phyloP scores from a whole-genome alignment of 1,140 invertebrate genomes.

The Daktulosphaira vitifoliae region DNA sequence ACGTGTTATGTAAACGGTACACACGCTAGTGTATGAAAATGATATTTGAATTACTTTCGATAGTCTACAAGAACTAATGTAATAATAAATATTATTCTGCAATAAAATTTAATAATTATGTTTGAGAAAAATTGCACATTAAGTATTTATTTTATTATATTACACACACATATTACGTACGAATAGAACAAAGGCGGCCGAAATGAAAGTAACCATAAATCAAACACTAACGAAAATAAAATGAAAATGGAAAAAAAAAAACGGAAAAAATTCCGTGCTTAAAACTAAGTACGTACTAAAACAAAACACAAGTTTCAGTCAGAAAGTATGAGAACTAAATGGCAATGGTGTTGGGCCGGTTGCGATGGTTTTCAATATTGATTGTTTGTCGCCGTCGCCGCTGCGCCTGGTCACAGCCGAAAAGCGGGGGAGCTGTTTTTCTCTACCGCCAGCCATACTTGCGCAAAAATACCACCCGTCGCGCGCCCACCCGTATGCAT shows the following conservation, averaged over 20 bases:
- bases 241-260: constrained; percentile 3
- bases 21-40: too few species aligned
- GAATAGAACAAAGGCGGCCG: too few species aligned
- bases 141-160: too few species aligned
- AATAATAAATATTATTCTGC: too few species aligned
- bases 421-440: background rate
- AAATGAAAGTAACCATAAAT: too few species aligned
- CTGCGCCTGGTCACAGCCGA: background rate
- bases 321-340: constrained; percentile 33
- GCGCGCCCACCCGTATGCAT: background rate
- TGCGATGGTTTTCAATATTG: constrained; percentile 2
- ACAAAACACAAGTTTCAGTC: constrained; percentile 32
- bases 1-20: too few species aligned
- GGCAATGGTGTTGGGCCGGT: constrained; percentile 18
- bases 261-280: constrained; percentile 30
- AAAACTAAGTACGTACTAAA: constrained; percentile 33
- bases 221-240: too few species aligned
- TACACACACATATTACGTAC: too few species aligned
- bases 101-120: too few species aligned
- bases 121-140: too few species aligned
- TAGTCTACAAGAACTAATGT: too few species aligned
- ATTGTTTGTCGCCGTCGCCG: constrained; percentile 4
- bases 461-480: background rate
- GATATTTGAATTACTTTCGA: too few species aligned
- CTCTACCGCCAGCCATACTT: background rate